These are phyloP conservation scores for Euzetes globulus DNA, from an alignment of 2,888 invertebrate species.

Conservation along the genomic window DNA sequence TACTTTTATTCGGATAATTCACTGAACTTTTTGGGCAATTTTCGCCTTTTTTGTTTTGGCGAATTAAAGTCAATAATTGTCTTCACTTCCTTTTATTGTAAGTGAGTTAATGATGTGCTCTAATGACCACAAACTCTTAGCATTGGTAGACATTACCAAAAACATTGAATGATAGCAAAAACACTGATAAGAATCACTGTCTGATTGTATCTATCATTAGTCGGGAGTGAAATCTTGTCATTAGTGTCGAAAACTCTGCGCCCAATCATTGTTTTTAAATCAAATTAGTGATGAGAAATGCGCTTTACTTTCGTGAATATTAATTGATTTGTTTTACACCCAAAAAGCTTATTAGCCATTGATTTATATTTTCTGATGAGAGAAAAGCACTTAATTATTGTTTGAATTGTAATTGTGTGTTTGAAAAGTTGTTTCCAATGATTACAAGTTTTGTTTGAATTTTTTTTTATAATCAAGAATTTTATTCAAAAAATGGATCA, in stretches of 20 bases:
- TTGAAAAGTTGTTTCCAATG: neutral
- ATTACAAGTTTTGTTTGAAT: neutral
- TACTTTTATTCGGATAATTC: no score
- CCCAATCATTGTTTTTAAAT: neutral
- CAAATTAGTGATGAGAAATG: neutral
- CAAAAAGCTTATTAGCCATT: neutral
- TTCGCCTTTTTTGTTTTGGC: no score
- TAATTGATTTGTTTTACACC: neutral
- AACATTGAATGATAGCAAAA: neutral
- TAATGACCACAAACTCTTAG: neutral
- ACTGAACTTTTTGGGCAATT: no score
- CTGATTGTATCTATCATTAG: neutral
- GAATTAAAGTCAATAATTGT: neutral
- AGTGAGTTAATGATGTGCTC: neutral
- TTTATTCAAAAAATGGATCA: neutral
- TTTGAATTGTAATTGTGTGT: neutral
- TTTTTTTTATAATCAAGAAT: neutral
- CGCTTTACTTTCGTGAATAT: neutral
- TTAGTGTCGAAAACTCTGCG: neutral
- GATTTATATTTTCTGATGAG: neutral
- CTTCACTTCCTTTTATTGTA: neutral
- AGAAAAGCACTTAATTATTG: neutral
- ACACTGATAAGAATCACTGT: neutral
- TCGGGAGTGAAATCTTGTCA: neutral
- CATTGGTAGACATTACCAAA: neutral